Evolutionary conservation across 2,797 vertebrate species (phyloP).

Genomic region (Sebastes iracundus): DNA sequence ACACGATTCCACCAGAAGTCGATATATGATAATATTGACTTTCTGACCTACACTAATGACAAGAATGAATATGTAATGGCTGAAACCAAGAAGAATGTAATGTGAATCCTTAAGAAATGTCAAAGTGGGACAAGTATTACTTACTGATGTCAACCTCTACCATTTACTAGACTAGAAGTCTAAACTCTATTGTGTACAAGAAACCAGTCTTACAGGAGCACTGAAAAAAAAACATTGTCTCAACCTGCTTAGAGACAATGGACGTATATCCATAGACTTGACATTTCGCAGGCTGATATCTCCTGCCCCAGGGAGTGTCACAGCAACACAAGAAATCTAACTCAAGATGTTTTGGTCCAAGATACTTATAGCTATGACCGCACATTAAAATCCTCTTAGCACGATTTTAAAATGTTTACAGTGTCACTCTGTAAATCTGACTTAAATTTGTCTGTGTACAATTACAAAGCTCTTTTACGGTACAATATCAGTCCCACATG

Average conservation of each 20-base stretch:
- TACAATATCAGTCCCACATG: not conserved
- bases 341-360: not conserved
- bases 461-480: not conserved
- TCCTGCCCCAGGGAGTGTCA: not conserved
- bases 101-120: not conserved
- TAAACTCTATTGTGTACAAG: not conserved
- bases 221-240: not conserved
- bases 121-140: not conserved
- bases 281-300: not conserved
- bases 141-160: not conserved
- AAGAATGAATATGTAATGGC: not conserved
- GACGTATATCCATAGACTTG: not conserved
- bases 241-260: slow-evolving; percentile 11
- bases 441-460: not conserved
- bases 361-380: not conserved
- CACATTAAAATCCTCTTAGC: not conserved
- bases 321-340: not conserved
- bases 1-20: not conserved
- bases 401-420: not conserved
- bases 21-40: not conserved
- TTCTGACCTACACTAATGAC: not conserved
- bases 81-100: not conserved
- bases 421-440: not conserved
- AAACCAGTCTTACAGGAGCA: slow-evolving; percentile 14
- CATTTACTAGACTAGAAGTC: not conserved